Evolutionary conservation across 2,888 invertebrate species (phyloP), one percentile per base, ranked within the genome.

Genomic region (Notocelia uddmanniana): DNA sequence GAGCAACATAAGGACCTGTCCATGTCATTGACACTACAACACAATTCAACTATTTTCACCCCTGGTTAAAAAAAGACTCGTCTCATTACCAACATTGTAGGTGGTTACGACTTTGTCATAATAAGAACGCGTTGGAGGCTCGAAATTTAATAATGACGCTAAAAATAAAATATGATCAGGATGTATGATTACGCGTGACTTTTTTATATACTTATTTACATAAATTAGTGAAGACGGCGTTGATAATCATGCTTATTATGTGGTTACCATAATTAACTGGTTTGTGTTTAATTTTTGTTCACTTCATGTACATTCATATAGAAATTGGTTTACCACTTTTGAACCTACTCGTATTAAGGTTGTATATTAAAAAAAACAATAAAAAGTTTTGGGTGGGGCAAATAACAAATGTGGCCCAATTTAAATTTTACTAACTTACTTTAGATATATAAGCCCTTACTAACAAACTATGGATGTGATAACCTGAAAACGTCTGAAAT

Each of bases 11-110:
- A 89, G 89, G 88, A 87, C 85, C 80, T 79, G 77, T 79, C 73
- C 73, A 79, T 80, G 89, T 89, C 89, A 85, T 82, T 89, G 87
- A 89, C 89, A 84, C 78, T 77, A 76, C 81, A 77, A 81, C 75
- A 81, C 68, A 80, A 54, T 68, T 72, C 34, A 72, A 68, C 67
- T 62, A 72, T 72, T 72, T 55, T 26, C 23, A 41, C 10, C n/a
- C 21, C 21, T 37, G 31, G 3, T 23, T 11, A 57, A 45, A 45
- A 54, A 60, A 64, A 54, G 23, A 31, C 11, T 48, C 45, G 6
- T 23, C 45, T 45, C 2, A 11, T 54, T n/a, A 54, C 11, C 0
- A 9, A 21, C 15, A 34, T 21, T 50, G 34, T 52, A 63, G 19
- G 63, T 52, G 18, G 31, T 19, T 34, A 63, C 34, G 31, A 9